Percentiles rank a stretch among this genome's conserved stretches.
These are phyloP conservation scores for Scrobipalpa costella DNA, from an alignment of 2,888 invertebrate genomes.

Conservation along the genomic window DNA sequence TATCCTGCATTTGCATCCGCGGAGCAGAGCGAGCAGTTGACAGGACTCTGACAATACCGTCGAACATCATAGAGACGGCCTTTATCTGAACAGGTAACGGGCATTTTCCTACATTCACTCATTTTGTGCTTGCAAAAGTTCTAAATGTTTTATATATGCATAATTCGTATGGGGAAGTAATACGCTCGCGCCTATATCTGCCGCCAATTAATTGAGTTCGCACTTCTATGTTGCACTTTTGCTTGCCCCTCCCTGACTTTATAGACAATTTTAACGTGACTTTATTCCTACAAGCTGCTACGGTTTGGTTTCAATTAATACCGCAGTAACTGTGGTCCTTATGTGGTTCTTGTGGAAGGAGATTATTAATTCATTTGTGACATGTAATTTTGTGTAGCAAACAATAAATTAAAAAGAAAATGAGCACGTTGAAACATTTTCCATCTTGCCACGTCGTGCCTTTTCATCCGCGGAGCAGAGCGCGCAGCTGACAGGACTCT, in stretches of 20 bases:
- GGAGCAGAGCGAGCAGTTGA: not conserved
- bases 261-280: too few species aligned
- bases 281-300: not conserved
- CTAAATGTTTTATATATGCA: not conserved
- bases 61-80: constrained; percentile 1
- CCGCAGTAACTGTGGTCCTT: too few species aligned
- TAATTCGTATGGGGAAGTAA: too few species aligned
- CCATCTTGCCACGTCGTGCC: not conserved
- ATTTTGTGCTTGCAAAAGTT: not conserved
- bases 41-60: not conserved
- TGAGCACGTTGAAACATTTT: not conserved
- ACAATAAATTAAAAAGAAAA: too few species aligned
- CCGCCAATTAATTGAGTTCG: too few species aligned
- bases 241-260: too few species aligned
- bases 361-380: too few species aligned
- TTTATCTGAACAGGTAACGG: constrained; percentile 11
- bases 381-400: not conserved
- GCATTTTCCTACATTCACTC: not conserved
- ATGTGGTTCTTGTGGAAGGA: too few species aligned
- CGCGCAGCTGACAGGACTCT: not conserved
- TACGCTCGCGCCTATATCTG: too few species aligned
- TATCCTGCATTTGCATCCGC: not conserved
- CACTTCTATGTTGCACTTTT: too few species aligned
- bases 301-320: too few species aligned
- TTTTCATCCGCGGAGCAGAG: not conserved